Conservation (phyloP, 2,888 invertebrate species). For the Quadriops clusia region DNA sequence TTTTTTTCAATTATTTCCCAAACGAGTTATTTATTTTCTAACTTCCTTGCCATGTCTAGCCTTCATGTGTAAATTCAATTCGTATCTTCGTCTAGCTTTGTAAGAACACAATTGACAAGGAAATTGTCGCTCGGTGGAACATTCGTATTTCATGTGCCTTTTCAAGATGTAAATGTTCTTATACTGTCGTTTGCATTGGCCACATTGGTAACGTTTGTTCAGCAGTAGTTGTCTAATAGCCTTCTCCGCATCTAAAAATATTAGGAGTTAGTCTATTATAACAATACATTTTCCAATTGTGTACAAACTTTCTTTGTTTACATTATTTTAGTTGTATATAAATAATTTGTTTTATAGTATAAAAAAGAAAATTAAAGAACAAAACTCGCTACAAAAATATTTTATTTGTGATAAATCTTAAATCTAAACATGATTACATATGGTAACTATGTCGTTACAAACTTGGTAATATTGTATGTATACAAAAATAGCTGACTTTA, state of each 20-base stretch:
- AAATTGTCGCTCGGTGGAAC: slow-evolving; percentile 34
- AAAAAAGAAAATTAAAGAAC: too few relatives aligned
- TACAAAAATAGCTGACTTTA: too few relatives aligned
- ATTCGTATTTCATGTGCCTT: slow-evolving; percentile 43
- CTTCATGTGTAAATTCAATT: slow-evolving; percentile 10
- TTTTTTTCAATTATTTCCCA: slow-evolving; percentile 11
- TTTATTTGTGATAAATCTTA: too few relatives aligned
- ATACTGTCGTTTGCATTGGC: slow-evolving; percentile 41
- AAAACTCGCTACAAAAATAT: too few relatives aligned
- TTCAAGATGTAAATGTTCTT: slow-evolving; percentile 43
- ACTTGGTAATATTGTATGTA: too few relatives aligned
- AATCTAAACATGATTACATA: too few relatives aligned
- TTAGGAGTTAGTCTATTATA: too few relatives aligned
- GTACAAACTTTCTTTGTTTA: too few relatives aligned
- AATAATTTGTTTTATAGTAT: too few relatives aligned
- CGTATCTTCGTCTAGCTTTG: slow-evolving; percentile 12
- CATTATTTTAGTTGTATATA: too few relatives aligned
- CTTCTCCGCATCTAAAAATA: slow-evolving; percentile 9
- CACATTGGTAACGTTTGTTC: slow-evolving; percentile 27
- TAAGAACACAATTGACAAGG: slow-evolving; percentile 10
- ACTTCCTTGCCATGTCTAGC: slow-evolving; percentile 9
- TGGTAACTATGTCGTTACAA: too few relatives aligned
- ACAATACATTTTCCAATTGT: too few relatives aligned
- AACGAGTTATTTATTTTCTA: slow-evolving; percentile 15
- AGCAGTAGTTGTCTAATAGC: slow-evolving; percentile 9